Evolutionary conservation across 2,113 vertebrate genomes (phyloP).

Genomic region (Aegotheles bennettii): DNA sequence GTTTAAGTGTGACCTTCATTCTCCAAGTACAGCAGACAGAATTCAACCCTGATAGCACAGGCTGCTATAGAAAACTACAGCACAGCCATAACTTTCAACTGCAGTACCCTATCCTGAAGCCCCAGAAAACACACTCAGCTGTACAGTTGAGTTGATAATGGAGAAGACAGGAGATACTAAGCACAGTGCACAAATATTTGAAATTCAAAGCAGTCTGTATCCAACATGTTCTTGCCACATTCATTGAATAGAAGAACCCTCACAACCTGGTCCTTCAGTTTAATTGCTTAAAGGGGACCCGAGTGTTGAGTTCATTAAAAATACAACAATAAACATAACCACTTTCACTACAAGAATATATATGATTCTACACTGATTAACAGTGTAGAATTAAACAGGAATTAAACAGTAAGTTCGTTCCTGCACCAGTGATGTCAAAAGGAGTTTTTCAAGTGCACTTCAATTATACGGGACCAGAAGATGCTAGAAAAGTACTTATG

Average conservation of each 20-base stretch:
- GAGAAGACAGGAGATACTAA: neutral
- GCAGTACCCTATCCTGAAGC: neutral
- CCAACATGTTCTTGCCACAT: neutral
- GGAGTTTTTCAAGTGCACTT: neutral
- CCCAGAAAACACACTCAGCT: neutral
- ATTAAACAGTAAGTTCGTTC: neutral
- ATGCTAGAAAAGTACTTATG: neutral
- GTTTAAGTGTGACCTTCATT: neutral
- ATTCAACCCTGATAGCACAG: neutral
- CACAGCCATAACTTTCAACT: neutral
- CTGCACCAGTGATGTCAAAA: neutral
- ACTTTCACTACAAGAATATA: neutral
- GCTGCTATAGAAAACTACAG: neutral
- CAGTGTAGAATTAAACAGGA: no score
- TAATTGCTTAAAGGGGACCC: neutral
- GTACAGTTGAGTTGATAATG: neutral
- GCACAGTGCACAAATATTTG: neutral
- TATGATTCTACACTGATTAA: neutral
- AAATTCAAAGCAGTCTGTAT: neutral
- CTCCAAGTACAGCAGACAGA: neutral
- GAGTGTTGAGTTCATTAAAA: neutral
- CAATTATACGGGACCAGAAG: neutral
- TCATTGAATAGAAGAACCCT: neutral
- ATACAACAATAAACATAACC: neutral
- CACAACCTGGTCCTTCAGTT: neutral